These are phyloP conservation scores for Brachyhypopomus gauderio DNA, from an alignment of 2,113 vertebrate species.

Conservation along the genomic window DNA sequence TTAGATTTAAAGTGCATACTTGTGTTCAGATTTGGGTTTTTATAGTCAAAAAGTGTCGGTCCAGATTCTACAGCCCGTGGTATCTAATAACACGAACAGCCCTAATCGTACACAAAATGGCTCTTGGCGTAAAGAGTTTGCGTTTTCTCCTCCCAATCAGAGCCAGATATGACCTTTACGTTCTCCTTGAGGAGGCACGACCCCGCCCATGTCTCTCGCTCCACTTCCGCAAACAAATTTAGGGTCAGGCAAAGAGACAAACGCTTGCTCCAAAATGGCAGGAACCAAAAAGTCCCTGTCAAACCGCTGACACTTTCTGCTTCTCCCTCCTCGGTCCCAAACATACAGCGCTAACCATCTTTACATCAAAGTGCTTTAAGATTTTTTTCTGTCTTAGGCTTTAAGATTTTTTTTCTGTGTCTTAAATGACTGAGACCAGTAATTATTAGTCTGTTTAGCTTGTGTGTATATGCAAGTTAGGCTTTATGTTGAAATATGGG, in stretches of 20 bases:
- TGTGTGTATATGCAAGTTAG: neutral
- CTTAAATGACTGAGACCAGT: neutral
- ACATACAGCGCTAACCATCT: neutral
- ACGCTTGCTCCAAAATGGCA: conserved; percentile 51
- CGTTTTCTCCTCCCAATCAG: conserved; percentile 68
- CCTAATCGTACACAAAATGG: neutral
- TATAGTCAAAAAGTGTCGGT: neutral
- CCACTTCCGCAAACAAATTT: conserved; percentile 74
- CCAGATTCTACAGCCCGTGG: neutral
- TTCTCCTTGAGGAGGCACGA: conserved; percentile 64
- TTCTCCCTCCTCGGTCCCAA: neutral
- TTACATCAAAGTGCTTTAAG: neutral
- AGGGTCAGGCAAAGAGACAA: conserved; percentile 72
- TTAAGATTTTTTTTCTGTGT: too few species aligned
- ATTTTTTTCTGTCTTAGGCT: too few species aligned
- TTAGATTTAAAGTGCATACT: too few species aligned
- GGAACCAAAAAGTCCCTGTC: conserved; percentile 67
- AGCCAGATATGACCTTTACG: conserved; percentile 77
- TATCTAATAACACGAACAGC: neutral
- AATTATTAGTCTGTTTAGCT: neutral
- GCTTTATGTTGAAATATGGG: neutral
- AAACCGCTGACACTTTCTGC: conserved; percentile 38
- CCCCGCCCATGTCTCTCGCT: conserved; percentile 64
- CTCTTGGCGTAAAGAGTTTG: neutral
- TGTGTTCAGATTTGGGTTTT: neutral